Evolutionary conservation across 1,140 invertebrate genomes (phyloP).

Genomic region (Nautilus pompilius): DNA sequence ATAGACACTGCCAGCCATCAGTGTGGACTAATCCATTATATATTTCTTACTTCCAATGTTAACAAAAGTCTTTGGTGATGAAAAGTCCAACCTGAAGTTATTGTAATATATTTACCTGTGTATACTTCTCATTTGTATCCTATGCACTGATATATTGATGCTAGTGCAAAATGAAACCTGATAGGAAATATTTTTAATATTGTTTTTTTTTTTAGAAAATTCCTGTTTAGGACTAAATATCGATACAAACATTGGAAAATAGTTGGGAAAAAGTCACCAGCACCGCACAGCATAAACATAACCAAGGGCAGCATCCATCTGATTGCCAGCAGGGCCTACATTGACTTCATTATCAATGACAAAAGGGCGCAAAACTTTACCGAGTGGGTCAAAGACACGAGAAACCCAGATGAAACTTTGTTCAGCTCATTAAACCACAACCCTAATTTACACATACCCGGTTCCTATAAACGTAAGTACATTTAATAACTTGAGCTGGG

Average conservation of each 20-base stretch:
- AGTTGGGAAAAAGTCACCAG: background rate
- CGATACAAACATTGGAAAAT: background rate
- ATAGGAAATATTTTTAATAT: background rate
- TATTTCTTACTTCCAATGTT: too few species aligned
- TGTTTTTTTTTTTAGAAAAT: background rate
- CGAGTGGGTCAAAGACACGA: slow-evolving; percentile 29
- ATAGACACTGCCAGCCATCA: too few species aligned
- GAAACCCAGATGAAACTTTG: slow-evolving; percentile 39
- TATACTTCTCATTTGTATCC: background rate
- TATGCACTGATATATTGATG: background rate
- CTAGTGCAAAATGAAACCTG: background rate
- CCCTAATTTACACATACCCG: slow-evolving; percentile 20
- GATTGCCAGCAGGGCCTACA: slow-evolving; percentile 28
- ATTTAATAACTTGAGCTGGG: too few species aligned
- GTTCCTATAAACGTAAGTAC: slow-evolving; percentile 22
- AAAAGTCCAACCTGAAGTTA: background rate
- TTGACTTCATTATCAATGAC: slow-evolving; percentile 29
- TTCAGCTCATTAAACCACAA: slow-evolving; percentile 34
- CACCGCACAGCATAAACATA: slow-evolving; percentile 26
- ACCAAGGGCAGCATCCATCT: slow-evolving; percentile 38
- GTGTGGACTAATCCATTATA: too few species aligned
- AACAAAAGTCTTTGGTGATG: too few species aligned
- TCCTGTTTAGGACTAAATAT: background rate
- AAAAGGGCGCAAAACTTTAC: slow-evolving; percentile 22
- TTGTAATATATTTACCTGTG: background rate